Base-by-base conservation (phyloP, 2,888 invertebrate species). In the Hydroisotoma schaefferi region DNA sequence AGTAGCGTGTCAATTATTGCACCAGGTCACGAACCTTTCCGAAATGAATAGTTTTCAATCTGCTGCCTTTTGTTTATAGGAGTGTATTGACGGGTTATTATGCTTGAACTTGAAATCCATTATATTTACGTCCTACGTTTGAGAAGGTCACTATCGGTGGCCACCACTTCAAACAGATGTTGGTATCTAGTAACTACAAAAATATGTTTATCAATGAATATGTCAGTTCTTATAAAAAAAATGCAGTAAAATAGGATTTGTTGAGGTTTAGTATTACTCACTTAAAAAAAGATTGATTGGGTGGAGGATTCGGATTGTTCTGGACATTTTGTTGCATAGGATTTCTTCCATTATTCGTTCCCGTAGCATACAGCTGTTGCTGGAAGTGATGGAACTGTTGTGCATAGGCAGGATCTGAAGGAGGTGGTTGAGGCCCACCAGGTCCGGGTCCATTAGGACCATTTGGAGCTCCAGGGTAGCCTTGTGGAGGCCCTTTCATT, bases 341-440 rank as follows among this genome's bases (percentile, higher is more conserved):
- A 76, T 83, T 84, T 70, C 87, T 81, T 25, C 69, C 73, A 48
- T 68, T 69, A 44, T 70, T 73, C 40, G 87, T 87, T 69, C 85
- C 85, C 51, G 93, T 94, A 65, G 94, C 93, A 78, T 94, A 94
- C 72, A 94, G 80, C 78, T 93, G 93, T 77, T 94, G 94, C 76
- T 94, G 94, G 81, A 94, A 94, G 80, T 93, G 90, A 79, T 93
- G 93, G 81, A 89, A 94, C 82, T 93, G 93, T 78, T 91, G 91
- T 75, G 92, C 93, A 80, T 94, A 94, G 77, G 90, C 90, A 15
- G 93, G 89, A 79, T 94, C 93, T 48, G 87, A 86, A 61, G 91
- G 88, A 27, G 87, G 87, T 6, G 90, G 91, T 33, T 89, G 89
- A 57, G 89, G 87, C 76, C 90, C 92, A 3, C 85, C 83, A 8